Percentiles rank a stretch among this genome's conserved stretches.
These are phyloP conservation scores for Ischnura elegans DNA, from an alignment of 2,888 invertebrate genomes.

Conservation along the genomic window DNA sequence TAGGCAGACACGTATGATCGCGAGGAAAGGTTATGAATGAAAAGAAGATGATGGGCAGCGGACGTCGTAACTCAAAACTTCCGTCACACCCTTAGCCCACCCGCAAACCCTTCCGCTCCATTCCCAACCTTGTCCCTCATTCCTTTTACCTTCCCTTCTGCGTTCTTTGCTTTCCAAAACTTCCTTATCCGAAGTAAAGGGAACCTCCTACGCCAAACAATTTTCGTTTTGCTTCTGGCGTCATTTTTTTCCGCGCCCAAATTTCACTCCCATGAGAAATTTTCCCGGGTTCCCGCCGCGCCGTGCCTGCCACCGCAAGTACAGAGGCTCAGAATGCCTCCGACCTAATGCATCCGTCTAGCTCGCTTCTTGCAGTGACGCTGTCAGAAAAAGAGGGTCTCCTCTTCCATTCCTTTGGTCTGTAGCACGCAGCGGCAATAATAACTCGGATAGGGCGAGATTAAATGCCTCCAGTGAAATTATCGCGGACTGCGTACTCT, in stretches of 20 bases:
- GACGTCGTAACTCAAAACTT: slow-evolving; percentile 58
- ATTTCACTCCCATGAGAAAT: neutral
- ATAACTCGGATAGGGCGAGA: slow-evolving; percentile 3
- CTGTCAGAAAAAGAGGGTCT: neutral
- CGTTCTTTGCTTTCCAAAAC: neutral
- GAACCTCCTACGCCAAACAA: neutral
- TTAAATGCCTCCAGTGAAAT: neutral
- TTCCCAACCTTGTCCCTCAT: neutral
- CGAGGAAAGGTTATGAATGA: neutral
- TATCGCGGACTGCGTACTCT: neutral
- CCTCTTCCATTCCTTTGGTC: neutral
- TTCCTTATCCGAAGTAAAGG: neutral
- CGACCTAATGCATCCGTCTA: slow-evolving; percentile 8
- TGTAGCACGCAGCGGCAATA: neutral
- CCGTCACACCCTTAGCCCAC: slow-evolving; percentile 17
- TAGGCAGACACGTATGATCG: neutral
- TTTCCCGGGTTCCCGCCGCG: neutral
- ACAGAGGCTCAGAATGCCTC: neutral
- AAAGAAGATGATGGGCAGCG: too few species aligned
- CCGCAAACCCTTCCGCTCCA: neutral
- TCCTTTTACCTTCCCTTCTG: neutral
- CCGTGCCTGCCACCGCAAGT: slow-evolving; percentile 17
- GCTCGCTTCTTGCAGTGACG: neutral
- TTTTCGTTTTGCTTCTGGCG: neutral
- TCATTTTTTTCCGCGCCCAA: slow-evolving; percentile 3